phyloP scores from a whole-genome alignment of 2,888 invertebrate species.

The Athetis lepigone region DNA sequence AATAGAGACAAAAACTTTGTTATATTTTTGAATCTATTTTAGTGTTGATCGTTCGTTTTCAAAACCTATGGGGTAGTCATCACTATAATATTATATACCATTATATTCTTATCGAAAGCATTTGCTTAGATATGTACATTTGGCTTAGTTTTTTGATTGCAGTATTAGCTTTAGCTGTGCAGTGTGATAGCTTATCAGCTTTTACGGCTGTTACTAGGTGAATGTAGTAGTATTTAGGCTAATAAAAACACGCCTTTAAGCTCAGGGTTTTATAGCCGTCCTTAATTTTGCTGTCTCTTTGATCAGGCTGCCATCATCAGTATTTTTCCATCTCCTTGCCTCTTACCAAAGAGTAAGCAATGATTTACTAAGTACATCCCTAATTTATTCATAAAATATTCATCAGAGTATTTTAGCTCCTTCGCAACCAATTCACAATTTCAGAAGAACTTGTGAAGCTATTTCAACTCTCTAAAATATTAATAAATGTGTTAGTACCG shows the following conservation, averaged over 20 bases:
- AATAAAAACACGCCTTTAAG: too few relatives aligned
- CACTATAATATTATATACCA: too few relatives aligned
- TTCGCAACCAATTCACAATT: background rate
- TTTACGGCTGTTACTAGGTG: constrained; percentile 4
- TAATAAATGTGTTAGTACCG: background rate
- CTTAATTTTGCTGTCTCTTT: background rate
- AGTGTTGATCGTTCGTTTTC: too few relatives aligned
- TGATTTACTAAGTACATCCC: background rate
- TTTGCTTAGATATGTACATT: background rate
- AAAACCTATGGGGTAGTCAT: too few relatives aligned
- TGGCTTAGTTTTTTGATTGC: background rate
- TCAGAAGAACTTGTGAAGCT: background rate
- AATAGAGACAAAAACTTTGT: too few relatives aligned
- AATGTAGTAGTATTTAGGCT: too few relatives aligned
- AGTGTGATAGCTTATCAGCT: constrained; percentile 2
- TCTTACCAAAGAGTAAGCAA: background rate
- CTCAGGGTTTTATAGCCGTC: too few relatives aligned
- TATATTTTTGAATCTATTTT: too few relatives aligned
- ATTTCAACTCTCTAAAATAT: background rate
- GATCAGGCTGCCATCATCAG: too few relatives aligned
- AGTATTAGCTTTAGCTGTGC: background rate
- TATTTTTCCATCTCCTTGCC: background rate
- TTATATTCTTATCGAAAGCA: background rate
- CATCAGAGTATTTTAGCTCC: background rate
- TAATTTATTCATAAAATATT: background rate